Evolutionary conservation across 2,888 invertebrate species (phyloP).

Genomic region (Brachypalpus laphriformis): DNA sequence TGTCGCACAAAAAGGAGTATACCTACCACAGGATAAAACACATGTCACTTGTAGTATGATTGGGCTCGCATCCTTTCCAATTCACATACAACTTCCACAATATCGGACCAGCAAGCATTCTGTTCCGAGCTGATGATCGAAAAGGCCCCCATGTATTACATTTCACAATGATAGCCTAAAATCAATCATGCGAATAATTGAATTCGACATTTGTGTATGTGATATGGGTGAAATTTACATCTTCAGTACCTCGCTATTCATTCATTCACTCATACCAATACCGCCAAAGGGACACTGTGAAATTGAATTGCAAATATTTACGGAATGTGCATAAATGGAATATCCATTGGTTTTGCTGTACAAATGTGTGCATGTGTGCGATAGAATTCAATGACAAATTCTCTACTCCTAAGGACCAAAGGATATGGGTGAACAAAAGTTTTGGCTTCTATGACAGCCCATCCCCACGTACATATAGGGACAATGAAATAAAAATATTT

Average conservation of each 20-base stretch:
- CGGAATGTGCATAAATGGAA: conserved; percentile 56
- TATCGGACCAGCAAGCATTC: neutral
- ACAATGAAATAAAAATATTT: conserved; percentile 40
- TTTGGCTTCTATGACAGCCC: conserved; percentile 18
- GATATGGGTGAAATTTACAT: conserved; percentile 48
- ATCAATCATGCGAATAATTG: conserved; percentile 58
- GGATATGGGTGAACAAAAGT: conserved; percentile 35
- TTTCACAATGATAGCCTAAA: conserved; percentile 39
- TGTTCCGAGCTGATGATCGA: conserved; percentile 15
- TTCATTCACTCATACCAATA: conserved; percentile 23
- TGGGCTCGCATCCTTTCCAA: neutral
- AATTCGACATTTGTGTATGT: conserved; percentile 41
- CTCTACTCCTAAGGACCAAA: conserved; percentile 1
- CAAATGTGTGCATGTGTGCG: conserved; percentile 19
- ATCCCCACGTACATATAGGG: neutral
- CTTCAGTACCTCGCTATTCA: conserved; percentile 23
- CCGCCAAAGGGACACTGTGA: conserved; percentile 50
- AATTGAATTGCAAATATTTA: conserved; percentile 62
- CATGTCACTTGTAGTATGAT: conserved; percentile 23
- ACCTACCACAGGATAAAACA: conserved; percentile 12
- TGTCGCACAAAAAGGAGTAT: conserved; percentile 14
- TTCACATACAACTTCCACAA: conserved; percentile 15
- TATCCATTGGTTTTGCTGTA: conserved; percentile 28
- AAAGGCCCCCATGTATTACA: conserved; percentile 10
- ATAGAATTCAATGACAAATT: conserved; percentile 29